Evolutionary conservation across 1,140 invertebrate species (phyloP).

Genomic region (Hyphantria cunea): DNA sequence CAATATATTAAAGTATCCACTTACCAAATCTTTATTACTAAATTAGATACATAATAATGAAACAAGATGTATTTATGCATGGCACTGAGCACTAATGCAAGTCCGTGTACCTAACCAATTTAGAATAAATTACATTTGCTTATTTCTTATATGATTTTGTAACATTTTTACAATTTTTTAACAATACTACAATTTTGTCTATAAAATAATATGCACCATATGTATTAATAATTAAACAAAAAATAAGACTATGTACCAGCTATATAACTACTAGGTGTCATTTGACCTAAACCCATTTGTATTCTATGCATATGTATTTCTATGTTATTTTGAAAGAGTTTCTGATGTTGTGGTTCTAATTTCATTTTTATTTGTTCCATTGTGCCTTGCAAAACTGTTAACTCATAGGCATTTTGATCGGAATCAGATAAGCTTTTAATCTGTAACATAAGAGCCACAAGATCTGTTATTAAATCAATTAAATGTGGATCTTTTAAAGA

Average conservation of each 20-base stretch:
- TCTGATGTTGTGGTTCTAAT: conserved; percentile 89
- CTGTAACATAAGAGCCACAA: conserved; percentile 96
- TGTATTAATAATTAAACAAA: too few relatives aligned
- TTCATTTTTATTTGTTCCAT: conserved; percentile 93
- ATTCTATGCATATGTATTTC: conserved; percentile 97
- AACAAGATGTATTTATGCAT: conserved; percentile 15
- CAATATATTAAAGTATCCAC: conserved; percentile 1
- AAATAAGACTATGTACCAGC: conserved; percentile 57
- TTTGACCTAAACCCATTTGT: conserved; percentile 88
- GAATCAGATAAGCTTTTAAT: conserved; percentile 95
- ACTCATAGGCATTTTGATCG: conserved; percentile 94
- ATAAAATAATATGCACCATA: conserved; percentile 16
- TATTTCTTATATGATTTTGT: conserved; percentile 11
- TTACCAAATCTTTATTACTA: conserved; percentile 14
- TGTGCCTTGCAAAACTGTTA: conserved; percentile 96
- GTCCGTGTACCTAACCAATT: conserved; percentile 13
- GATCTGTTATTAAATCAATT: conserved; percentile 91
- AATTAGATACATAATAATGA: conserved; percentile 7
- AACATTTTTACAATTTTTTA: conserved; percentile 12
- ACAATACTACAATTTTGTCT: conserved; percentile 2
- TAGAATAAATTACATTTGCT: conserved; percentile 15
- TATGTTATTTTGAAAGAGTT: conserved; percentile 93
- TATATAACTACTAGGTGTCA: conserved; percentile 55
- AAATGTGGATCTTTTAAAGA: conserved; percentile 84
- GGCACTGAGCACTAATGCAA: conserved; percentile 20